A percentile compares a stretch with the other conserved stretches of the same genome.
Evolutionary conservation across 2,113 vertebrate species (phyloP).

Genomic region (Proteles cristata): DNA sequence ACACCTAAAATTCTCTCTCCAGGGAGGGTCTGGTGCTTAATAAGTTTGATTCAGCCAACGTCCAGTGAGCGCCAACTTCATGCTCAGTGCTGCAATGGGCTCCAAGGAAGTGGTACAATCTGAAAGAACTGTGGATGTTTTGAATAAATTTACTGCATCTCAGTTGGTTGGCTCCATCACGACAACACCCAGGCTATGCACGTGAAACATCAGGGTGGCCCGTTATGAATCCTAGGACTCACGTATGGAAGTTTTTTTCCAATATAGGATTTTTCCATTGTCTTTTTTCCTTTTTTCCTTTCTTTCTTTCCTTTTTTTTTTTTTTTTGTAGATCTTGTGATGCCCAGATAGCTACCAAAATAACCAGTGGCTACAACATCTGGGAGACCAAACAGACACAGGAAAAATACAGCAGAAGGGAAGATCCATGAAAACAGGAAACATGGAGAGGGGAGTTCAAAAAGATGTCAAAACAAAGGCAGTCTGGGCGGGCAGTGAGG

Average conservation of each 20-base stretch:
- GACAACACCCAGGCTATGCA: background rate
- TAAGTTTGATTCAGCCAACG: background rate
- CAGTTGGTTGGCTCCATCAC: background rate
- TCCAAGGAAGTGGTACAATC: background rate
- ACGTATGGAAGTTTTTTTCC: slow-evolving; percentile 71
- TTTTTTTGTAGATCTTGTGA: slow-evolving; percentile 69
- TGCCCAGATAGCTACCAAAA: slow-evolving; percentile 85
- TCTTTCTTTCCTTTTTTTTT: slow-evolving; percentile 39
- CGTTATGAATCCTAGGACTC: slow-evolving; percentile 31
- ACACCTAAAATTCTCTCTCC: background rate
- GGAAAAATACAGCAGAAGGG: slow-evolving; percentile 87
- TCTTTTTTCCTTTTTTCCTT: slow-evolving; percentile 46
- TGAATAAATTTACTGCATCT: background rate
- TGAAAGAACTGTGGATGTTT: background rate
- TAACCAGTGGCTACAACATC: slow-evolving; percentile 84
- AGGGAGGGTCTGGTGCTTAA: background rate
- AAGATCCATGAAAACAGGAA: slow-evolving; percentile 89
- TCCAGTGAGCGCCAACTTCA: background rate
- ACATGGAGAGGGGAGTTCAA: slow-evolving; percentile 81
- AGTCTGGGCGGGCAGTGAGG: slow-evolving; percentile 24
- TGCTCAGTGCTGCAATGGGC: accelerated
- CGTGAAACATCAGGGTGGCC: background rate
- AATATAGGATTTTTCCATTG: slow-evolving; percentile 83
- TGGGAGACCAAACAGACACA: slow-evolving; percentile 87
- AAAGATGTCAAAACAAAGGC: slow-evolving; percentile 89